These are phyloP conservation scores for Mormyrus hasselquistii DNA, from an alignment of 2,797 vertebrate genomes.

Conservation along the genomic window DNA sequence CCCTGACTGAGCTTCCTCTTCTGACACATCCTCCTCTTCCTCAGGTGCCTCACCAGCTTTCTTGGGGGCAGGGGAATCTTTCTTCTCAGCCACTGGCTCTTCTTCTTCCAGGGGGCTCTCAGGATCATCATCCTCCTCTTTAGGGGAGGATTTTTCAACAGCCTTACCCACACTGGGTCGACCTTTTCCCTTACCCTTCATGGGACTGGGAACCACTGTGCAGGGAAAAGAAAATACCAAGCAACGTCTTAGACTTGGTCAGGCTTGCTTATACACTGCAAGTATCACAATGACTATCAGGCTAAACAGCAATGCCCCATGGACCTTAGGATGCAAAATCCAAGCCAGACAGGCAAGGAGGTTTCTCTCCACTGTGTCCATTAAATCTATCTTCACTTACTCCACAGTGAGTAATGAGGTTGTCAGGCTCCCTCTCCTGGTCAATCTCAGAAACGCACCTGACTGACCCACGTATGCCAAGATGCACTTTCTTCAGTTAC, in stretches of 20 bases:
- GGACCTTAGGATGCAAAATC: neutral
- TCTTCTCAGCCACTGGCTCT: conserved; percentile 66
- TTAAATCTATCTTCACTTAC: neutral
- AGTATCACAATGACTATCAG: neutral
- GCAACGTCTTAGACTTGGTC: neutral
- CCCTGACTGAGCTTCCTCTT: conserved; percentile 91
- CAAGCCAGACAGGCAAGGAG: neutral
- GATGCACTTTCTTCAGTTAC: neutral
- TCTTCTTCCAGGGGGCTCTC: conserved; percentile 47
- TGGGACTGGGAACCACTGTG: conserved; percentile 88
- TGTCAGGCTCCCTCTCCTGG: conserved; percentile 12
- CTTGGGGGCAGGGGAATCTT: conserved; percentile 75
- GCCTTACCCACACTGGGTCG: conserved; percentile 82
- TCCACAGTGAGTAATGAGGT: neutral
- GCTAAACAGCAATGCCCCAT: neutral
- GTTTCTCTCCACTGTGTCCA: neutral
- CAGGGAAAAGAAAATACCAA: neutral
- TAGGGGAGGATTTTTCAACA: conserved; percentile 88
- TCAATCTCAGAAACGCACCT: neutral
- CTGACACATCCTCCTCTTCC: conserved; percentile 85
- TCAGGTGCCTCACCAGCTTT: conserved; percentile 17
- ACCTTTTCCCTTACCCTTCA: conserved; percentile 95
- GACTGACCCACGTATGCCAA: neutral
- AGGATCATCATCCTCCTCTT: conserved; percentile 61
- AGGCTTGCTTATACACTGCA: neutral